These are phyloP conservation scores for Epirrhoe tristata DNA, from an alignment of 2,888 invertebrate genomes.

Conservation along the genomic window DNA sequence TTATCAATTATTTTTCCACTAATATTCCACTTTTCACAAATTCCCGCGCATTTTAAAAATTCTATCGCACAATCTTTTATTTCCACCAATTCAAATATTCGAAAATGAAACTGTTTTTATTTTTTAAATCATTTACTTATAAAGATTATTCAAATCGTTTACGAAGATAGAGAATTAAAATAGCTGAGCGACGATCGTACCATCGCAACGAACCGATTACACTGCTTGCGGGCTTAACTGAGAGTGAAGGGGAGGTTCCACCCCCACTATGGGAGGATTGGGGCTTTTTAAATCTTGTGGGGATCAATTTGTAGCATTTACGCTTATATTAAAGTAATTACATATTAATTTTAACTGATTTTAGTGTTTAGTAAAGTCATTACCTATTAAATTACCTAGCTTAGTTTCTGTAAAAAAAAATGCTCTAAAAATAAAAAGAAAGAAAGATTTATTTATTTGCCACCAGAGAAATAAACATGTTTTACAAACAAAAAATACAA, in stretches of 20 bases:
- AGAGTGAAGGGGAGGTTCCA: constrained; percentile 45
- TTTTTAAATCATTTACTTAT: neutral
- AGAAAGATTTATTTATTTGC: too few relatives aligned
- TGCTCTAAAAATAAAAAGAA: too few relatives aligned
- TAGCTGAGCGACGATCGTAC: constrained; percentile 52
- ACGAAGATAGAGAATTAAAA: neutral
- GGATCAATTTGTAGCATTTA: neutral
- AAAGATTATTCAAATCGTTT: neutral
- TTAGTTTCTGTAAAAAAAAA: too few relatives aligned
- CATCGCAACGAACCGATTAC: constrained; percentile 67
- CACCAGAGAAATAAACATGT: too few relatives aligned
- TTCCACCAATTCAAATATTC: neutral
- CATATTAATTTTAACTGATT: too few relatives aligned
- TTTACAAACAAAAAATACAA: too few relatives aligned
- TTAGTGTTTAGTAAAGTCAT: too few relatives aligned
- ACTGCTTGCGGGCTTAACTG: constrained; percentile 70
- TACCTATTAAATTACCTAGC: too few relatives aligned
- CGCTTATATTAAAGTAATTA: neutral
- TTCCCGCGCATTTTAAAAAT: too few relatives aligned
- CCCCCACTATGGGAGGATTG: constrained; percentile 20
- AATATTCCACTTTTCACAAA: too few relatives aligned
- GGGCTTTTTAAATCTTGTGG: neutral
- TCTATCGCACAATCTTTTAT: too few relatives aligned
- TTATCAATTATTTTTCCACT: too few relatives aligned
- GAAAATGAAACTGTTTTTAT: neutral